A percentile compares a stretch with the other conserved stretches of the same genome.
Conservation (phyloP, 2,888 invertebrate genomes). For the Drosophila mimica region DNA sequence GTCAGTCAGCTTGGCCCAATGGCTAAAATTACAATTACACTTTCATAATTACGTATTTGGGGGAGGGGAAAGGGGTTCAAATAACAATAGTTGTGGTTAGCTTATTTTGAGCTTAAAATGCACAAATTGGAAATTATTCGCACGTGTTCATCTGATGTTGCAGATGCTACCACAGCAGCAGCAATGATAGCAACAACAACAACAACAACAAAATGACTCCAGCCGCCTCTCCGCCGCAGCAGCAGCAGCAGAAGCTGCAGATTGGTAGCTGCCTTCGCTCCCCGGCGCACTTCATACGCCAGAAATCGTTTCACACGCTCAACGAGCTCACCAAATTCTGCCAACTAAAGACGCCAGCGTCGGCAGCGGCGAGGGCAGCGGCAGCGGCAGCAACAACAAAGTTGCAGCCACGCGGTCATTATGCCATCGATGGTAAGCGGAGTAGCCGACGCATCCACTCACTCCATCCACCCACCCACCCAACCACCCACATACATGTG, state of each 20-base stretch:
- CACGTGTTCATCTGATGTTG: conserved; percentile 52
- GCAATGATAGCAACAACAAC: conserved; percentile 33
- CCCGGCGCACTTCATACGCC: conserved; percentile 83
- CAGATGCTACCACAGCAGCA: conserved; percentile 69
- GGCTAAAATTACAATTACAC: conserved; percentile 15
- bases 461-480: conserved; percentile 18
- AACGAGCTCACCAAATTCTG: conserved; percentile 82
- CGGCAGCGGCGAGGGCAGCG: conserved; percentile 17
- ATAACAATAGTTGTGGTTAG: not conserved
- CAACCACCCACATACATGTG: conserved; percentile 40
- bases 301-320: conserved; percentile 84
- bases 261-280: conserved; percentile 83
- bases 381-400: conserved; percentile 26
- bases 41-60: conserved; percentile 33
- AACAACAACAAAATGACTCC: not conserved
- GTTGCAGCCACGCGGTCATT: conserved; percentile 40
- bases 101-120: not conserved
- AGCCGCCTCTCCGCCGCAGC: conserved; percentile 23
- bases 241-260: conserved; percentile 64
- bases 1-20: conserved; percentile 8
- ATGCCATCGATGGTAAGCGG: conserved; percentile 80
- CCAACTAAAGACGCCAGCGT: conserved; percentile 61
- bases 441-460: conserved; percentile 16
- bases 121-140: conserved; percentile 20
- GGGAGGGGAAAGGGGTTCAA: not conserved